Evolutionary conservation across 2,113 vertebrate species (phyloP).

Genomic region (Melospiza melodia): DNA sequence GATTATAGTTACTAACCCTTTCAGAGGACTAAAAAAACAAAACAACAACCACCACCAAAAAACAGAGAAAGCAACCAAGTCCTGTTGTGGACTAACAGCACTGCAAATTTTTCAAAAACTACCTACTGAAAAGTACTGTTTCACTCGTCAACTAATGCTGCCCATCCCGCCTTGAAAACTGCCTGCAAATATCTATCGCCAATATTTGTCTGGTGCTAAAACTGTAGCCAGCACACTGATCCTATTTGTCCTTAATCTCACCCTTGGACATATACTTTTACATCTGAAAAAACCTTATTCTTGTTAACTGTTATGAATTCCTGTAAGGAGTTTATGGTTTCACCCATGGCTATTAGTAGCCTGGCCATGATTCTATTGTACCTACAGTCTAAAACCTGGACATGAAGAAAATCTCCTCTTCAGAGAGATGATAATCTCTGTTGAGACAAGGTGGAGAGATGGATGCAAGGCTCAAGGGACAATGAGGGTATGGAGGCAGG

Average conservation of each 20-base stretch:
- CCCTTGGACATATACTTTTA: neutral
- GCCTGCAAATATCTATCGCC: neutral
- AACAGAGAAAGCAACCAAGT: neutral
- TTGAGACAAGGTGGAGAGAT: neutral
- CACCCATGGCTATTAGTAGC: neutral
- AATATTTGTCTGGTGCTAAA: neutral
- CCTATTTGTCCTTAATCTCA: neutral
- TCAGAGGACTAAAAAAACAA: neutral
- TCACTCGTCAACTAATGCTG: rapidly evolving
- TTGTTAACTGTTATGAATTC: neutral
- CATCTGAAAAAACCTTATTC: neutral
- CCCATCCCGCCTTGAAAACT: neutral
- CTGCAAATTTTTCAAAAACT: neutral
- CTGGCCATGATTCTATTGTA: neutral
- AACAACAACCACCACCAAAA: neutral
- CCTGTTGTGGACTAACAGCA: neutral
- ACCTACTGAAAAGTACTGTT: neutral
- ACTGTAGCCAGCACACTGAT: neutral
- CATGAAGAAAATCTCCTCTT: neutral
- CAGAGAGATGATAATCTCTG: neutral
- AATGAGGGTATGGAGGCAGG: neutral
- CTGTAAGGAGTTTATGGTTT: neutral
- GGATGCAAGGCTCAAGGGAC: neutral
- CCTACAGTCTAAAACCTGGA: neutral
- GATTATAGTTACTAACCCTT: neutral